phyloP scores from a whole-genome alignment of 2,888 invertebrate genomes.

The Amphipyra tragopoginis region DNA sequence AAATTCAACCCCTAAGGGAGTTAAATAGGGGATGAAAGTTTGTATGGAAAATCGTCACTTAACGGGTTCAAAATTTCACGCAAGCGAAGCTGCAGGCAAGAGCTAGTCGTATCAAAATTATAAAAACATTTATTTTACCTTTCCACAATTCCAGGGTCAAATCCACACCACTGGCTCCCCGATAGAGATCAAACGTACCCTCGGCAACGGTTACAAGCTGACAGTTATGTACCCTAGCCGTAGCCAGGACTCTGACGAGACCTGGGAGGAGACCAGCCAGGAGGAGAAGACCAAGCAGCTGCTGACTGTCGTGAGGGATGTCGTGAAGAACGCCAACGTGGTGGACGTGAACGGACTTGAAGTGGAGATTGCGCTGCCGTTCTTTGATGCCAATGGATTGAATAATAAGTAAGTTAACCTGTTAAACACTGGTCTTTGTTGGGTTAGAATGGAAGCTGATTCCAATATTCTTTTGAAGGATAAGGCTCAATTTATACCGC shows the following conservation, averaged over 20 bases:
- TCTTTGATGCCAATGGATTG: constrained; percentile 84
- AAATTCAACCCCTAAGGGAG: too few relatives aligned
- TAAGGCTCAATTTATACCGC: too few relatives aligned
- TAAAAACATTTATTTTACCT: not conserved
- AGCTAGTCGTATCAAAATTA: not conserved
- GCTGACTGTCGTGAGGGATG: constrained; percentile 76
- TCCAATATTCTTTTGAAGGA: too few relatives aligned
- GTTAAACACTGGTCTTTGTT: too few relatives aligned
- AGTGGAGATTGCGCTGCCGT: constrained; percentile 86
- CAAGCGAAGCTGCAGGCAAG: too few relatives aligned
- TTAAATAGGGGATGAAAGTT: too few relatives aligned
- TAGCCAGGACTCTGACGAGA: constrained; percentile 26
- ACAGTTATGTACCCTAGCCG: constrained; percentile 78
- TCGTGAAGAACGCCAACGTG: constrained; percentile 83
- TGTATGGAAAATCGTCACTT: too few relatives aligned
- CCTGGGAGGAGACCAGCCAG: constrained; percentile 56
- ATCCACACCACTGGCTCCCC: constrained; percentile 90
- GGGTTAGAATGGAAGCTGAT: too few relatives aligned
- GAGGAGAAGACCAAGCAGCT: constrained; percentile 81
- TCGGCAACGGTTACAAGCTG: constrained; percentile 89
- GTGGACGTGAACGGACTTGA: constrained; percentile 77
- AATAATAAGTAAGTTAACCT: constrained; percentile 85
- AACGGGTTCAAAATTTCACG: too few relatives aligned
- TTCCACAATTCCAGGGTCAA: constrained; percentile 78
- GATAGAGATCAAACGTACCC: constrained; percentile 87